These are phyloP conservation scores for Aleiodes testaceus DNA, from an alignment of 2,888 invertebrate species.

Conservation along the genomic window DNA sequence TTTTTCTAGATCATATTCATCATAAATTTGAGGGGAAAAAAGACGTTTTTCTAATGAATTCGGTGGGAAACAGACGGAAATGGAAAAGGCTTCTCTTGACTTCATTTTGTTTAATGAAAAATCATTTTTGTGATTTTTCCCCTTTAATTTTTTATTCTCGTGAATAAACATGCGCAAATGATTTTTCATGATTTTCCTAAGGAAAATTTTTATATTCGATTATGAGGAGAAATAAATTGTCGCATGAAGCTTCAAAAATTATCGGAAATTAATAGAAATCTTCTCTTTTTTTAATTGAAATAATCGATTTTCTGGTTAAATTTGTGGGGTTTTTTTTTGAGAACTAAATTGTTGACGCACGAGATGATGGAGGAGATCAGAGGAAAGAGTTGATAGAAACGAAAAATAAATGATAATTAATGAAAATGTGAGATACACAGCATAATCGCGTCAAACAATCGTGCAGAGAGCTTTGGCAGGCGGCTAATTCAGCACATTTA, in stretches of 20 bases:
- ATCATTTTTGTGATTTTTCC: not conserved
- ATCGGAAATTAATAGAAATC: not conserved
- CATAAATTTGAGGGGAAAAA: not conserved
- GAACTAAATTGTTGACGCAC: too few relatives aligned
- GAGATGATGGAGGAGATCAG: not conserved
- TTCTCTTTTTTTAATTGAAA: not conserved
- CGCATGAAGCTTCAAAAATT: not conserved
- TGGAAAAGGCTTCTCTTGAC: not conserved
- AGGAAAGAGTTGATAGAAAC: not conserved
- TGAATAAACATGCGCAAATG: slow-evolving; percentile 9
- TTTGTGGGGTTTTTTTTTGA: too few relatives aligned
- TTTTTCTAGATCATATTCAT: slow-evolving; percentile 52
- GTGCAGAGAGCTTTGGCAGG: slow-evolving; percentile 68
- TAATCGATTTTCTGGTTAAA: not conserved
- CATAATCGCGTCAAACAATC: slow-evolving; percentile 64
- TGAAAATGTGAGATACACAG: slow-evolving; percentile 7
- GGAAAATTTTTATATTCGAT: not conserved
- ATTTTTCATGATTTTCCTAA: slow-evolving; percentile 3
- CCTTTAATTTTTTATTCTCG: slow-evolving; percentile 1
- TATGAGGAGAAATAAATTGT: not conserved
- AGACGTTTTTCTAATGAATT: not conserved
- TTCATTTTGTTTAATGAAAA: slow-evolving; percentile 9
- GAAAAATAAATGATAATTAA: slow-evolving; percentile 1
- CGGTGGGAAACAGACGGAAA: not conserved
- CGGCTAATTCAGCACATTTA: slow-evolving; percentile 55